Evolutionary conservation across 2,888 invertebrate genomes (phyloP), one percentile per base, ranked within the genome.

Genomic region (Zootermopsis nevadensis): DNA sequence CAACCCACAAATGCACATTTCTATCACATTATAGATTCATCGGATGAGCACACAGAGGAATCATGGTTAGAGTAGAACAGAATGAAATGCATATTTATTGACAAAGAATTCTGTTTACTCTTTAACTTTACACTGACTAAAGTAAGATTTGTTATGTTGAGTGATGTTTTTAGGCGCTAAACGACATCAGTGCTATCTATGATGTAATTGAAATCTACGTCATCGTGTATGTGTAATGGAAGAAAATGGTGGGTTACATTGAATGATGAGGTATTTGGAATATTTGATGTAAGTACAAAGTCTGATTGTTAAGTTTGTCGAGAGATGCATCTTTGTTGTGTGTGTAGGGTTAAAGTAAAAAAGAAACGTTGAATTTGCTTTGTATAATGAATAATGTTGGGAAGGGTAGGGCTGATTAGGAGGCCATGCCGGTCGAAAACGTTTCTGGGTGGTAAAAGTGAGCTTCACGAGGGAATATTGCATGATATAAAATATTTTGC

Each of bases 401-500:
- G 0, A 33, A 31, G 69, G 33, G 69, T 69, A 6, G 30, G 33
- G 69, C 33, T 33, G 7, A n/a, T 3, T n/a, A 60, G 24, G 38
- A 38, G 67, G 31, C 69, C 30, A 69, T 69, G 69, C 69, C 69
- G 69, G 69, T 69, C 69, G 31, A 12, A 31, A 15, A 69, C 69
- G 33, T 33, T 69, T 69, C 33, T 30, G 30, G 69, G 22, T 33
- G 22, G 33, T 6, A 69, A 69, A 33, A 69, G 31, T 22, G 22
- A 33, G 31, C 27, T 33, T 33, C 4, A 30, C 19, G 7, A 31
- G 15, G 30, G 22, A 69, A 33, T 15, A 33, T 31, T 69, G 24
- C 6, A 22, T 33, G 10, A 33, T 33, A 22, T 15, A 15, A 33
- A 6, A 66, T 66, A 10, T 10, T 38, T 4, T 7, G 10, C 6